phyloP scores from a whole-genome alignment of 1,140 invertebrate genomes.

The Drosophila cardini region DNA sequence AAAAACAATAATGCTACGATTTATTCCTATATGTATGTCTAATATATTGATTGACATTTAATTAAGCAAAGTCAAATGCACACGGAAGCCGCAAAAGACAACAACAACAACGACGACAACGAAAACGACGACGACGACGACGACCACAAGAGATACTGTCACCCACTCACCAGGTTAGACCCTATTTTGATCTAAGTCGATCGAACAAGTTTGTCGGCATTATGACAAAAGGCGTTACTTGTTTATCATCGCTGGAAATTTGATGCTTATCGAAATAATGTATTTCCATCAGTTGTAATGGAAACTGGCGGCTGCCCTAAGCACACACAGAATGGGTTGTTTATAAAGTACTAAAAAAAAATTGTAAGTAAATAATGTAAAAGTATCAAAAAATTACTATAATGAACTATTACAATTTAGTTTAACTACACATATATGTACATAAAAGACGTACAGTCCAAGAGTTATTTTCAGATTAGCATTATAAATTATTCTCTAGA shows the following conservation, averaged over 20 bases:
- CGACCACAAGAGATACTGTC: conserved; percentile 46
- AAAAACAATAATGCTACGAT: conserved; percentile 62
- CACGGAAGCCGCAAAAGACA: conserved; percentile 69
- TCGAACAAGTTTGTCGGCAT: conserved; percentile 67
- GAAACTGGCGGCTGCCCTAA: conserved; percentile 45
- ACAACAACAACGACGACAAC: conserved; percentile 17
- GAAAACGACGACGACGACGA: conserved; percentile 8
- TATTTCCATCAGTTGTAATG: conserved; percentile 64
- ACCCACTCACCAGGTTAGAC: conserved; percentile 62
- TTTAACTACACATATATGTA: too few species aligned
- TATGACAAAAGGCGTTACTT: conserved; percentile 70
- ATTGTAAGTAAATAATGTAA: neutral
- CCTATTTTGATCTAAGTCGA: conserved; percentile 37
- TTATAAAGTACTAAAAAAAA: conserved; percentile 8
- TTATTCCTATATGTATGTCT: conserved; percentile 22
- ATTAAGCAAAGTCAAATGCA: conserved; percentile 79
- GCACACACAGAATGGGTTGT: conserved; percentile 2
- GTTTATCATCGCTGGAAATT: conserved; percentile 73
- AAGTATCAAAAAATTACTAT: too few species aligned
- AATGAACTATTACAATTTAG: too few species aligned
- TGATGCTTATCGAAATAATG: conserved; percentile 79
- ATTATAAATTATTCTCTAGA: too few species aligned
- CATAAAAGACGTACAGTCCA: too few species aligned
- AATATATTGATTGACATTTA: conserved; percentile 77
- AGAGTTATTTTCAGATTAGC: too few species aligned